phyloP scores from a whole-genome alignment of 2,888 invertebrate species.

The Lycocerus yunnanus region DNA sequence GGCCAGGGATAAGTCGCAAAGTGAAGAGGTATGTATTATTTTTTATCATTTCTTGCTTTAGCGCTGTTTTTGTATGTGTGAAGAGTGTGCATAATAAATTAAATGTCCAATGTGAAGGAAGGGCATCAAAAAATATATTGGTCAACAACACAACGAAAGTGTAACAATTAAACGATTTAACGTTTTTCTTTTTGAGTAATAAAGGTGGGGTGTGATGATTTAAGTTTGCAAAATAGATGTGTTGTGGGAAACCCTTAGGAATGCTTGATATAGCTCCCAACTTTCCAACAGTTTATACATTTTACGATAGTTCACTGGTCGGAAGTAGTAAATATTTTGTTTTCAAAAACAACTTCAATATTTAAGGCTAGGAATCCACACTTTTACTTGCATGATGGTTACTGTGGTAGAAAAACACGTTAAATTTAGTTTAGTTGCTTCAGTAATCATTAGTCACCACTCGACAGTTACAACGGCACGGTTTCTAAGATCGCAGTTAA shows the following conservation, averaged over 20 bases:
- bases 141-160: background rate
- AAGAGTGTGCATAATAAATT: background rate
- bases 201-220: background rate
- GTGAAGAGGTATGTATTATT: constrained; percentile 82
- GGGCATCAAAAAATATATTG: background rate
- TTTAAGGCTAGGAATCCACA: background rate
- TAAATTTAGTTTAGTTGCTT: background rate
- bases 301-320: background rate
- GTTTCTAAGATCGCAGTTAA: background rate
- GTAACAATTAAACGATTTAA: background rate
- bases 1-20: constrained; percentile 89
- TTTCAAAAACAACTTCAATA: background rate
- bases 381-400: background rate
- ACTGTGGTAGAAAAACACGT: background rate
- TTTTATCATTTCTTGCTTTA: constrained; percentile 7
- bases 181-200: background rate
- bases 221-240: background rate
- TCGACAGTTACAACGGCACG: background rate
- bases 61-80: constrained; percentile 10
- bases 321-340: background rate
- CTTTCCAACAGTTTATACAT: background rate
- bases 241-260: background rate
- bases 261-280: background rate
- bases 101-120: background rate
- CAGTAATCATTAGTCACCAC: background rate